Percentiles rank a stretch among this genome's conserved stretches.
Conservation (phyloP, 2,888 invertebrate species). For the Drosophila parthenogenetica region DNA sequence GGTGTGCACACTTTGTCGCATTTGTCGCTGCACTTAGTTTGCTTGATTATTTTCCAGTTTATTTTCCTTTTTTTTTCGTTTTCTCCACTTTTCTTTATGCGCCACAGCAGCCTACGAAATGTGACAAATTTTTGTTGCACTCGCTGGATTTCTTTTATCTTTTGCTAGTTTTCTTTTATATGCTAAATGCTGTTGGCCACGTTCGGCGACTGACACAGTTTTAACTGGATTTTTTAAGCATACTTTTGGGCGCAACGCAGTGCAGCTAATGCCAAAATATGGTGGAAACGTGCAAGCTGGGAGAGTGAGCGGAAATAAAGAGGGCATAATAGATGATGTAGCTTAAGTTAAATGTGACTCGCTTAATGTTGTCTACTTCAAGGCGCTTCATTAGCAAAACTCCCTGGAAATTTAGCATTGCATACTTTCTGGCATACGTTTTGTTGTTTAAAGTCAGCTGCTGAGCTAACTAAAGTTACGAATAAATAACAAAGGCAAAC, state of each 20-base stretch:
- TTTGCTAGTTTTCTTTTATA: constrained; percentile 14
- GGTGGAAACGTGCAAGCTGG: constrained; percentile 67
- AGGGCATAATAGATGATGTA: constrained; percentile 12
- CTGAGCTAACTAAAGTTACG: constrained; percentile 20
- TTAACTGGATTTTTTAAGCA: constrained; percentile 47
- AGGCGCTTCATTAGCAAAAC: constrained; percentile 41
- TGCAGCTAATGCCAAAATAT: constrained; percentile 72
- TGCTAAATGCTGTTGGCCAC: constrained; percentile 54
- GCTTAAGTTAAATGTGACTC: constrained; percentile 29
- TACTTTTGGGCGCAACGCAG: constrained; percentile 53
- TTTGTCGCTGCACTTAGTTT: constrained; percentile 63
- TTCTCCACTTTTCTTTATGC: constrained; percentile 24
- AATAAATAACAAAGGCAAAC: constrained; percentile 11
- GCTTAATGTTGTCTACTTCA: constrained; percentile 24
- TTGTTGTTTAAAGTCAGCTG: constrained; percentile 31
- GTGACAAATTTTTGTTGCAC: constrained; percentile 66
- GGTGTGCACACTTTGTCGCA: constrained; percentile 69
- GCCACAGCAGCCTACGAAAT: constrained; percentile 62
- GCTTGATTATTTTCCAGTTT: constrained; percentile 70
- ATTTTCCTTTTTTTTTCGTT: constrained; percentile 24
- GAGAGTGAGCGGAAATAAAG: background rate
- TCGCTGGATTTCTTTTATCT: constrained; percentile 1
- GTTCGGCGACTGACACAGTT: constrained; percentile 56
- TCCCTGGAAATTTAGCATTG: constrained; percentile 38
- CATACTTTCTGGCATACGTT: constrained; percentile 22